Percentiles rank a stretch among this genome's conserved stretches.
Evolutionary conservation across 2,888 invertebrate genomes (phyloP).

Genomic region (Meiosimyza platycephala): DNA sequence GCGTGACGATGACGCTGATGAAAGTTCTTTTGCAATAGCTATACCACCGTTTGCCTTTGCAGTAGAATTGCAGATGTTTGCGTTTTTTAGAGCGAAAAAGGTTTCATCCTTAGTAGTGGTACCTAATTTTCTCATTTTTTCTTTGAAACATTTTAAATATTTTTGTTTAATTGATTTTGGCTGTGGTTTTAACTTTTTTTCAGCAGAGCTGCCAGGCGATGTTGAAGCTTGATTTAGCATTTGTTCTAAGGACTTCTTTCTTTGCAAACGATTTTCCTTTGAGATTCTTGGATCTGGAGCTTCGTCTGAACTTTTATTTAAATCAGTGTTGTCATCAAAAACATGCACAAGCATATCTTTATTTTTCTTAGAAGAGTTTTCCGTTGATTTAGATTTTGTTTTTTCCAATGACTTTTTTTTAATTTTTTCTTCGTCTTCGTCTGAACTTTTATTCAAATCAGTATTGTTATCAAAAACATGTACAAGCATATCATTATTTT

Average conservation of each 20-base stretch:
- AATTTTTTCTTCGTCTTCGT: too few species aligned
- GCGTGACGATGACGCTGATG: not conserved
- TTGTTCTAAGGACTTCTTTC: not conserved
- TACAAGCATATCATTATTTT: not conserved
- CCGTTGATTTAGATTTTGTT: constrained; percentile 10
- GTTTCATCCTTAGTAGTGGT: constrained; percentile 39
- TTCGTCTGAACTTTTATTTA: not conserved
- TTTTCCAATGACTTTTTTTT: too few species aligned
- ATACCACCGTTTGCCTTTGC: constrained; percentile 47
- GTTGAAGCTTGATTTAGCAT: too few species aligned
- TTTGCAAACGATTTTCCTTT: not conserved
- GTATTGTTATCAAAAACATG: not conserved
- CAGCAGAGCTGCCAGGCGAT: not conserved
- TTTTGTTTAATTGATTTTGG: constrained; percentile 30
- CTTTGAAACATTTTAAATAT: too few species aligned
- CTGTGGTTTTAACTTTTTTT: constrained; percentile 20
- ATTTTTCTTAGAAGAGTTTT: not conserved
- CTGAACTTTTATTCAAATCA: not conserved
- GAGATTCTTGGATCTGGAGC: not conserved
- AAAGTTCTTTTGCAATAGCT: constrained; percentile 42
- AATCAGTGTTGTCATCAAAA: not conserved
- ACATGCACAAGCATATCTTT: not conserved
- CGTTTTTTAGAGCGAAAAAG: constrained; percentile 45
- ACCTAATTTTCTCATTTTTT: too few species aligned
- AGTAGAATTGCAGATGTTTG: constrained; percentile 56